phyloP scores from a whole-genome alignment of 1,140 invertebrate genomes.

The Meloidogyne chitwoodi region DNA sequence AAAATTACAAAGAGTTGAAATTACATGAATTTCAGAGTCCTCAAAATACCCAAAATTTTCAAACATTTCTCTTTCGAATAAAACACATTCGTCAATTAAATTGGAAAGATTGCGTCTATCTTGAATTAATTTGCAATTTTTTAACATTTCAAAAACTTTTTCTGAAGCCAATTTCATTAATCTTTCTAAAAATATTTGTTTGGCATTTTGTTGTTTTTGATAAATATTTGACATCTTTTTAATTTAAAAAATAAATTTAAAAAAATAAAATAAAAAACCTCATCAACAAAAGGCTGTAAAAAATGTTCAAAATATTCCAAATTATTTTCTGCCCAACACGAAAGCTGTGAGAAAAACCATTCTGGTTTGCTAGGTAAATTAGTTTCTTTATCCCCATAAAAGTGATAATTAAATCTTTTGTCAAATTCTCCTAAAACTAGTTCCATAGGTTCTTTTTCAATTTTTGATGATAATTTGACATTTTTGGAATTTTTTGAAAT shows the following conservation, averaged over 20 bases:
- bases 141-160: slow-evolving; percentile 22
- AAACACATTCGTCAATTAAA: slow-evolving; percentile 40
- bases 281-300: slow-evolving; percentile 31
- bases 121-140: slow-evolving; percentile 21
- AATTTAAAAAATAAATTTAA: not conserved
- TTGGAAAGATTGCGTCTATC: slow-evolving; percentile 32
- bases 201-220: slow-evolving; percentile 14
- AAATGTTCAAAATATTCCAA: slow-evolving; percentile 39
- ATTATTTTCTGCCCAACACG: slow-evolving; percentile 33
- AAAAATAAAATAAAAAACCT: slow-evolving; percentile 20
- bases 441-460: not conserved
- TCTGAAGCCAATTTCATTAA: slow-evolving; percentile 23
- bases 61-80: slow-evolving; percentile 37
- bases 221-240: not conserved
- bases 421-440: slow-evolving; percentile 25
- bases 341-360: slow-evolving; percentile 46
- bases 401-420: slow-evolving; percentile 40
- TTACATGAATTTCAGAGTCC: slow-evolving; percentile 25
- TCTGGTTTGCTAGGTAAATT: slow-evolving; percentile 38
- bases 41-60: slow-evolving; percentile 19
- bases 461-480: not conserved
- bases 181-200: slow-evolving; percentile 26
- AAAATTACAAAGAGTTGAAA: slow-evolving; percentile 28
- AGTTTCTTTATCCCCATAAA: slow-evolving; percentile 39
- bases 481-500: not conserved